phyloP scores from a whole-genome alignment of 1,140 invertebrate genomes.

The Drosophila lowei region DNA sequence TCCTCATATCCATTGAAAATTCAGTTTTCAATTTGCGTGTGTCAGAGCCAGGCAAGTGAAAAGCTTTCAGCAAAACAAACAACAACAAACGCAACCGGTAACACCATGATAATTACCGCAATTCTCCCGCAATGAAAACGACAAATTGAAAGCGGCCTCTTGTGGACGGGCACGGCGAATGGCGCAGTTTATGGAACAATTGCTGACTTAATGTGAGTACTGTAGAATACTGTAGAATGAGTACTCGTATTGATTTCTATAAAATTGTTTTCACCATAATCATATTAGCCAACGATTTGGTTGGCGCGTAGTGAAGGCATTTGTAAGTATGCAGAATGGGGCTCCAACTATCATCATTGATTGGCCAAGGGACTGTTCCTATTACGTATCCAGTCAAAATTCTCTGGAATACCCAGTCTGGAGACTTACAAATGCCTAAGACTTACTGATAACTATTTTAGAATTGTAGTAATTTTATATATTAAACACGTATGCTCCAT shows the following conservation, averaged over 20 bases:
- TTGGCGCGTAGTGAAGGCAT: no score
- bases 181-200: slow-evolving; percentile 19
- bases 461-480: slow-evolving; percentile 12
- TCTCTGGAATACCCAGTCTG: background rate
- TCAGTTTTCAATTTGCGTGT: slow-evolving; percentile 14
- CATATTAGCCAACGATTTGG: background rate
- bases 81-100: background rate
- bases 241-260: slow-evolving; percentile 16
- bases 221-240: no score
- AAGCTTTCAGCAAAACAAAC: slow-evolving; percentile 13
- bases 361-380: background rate
- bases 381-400: no score
- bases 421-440: background rate
- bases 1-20: slow-evolving; percentile 14
- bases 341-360: background rate
- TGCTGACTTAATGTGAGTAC: slow-evolving; percentile 56
- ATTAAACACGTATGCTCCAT: slow-evolving; percentile 73
- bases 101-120: slow-evolving; percentile 17
- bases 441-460: background rate
- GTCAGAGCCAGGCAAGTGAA: slow-evolving; percentile 10
- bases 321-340: background rate
- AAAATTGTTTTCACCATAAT: background rate
- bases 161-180: slow-evolving; percentile 17
- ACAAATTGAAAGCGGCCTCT: slow-evolving; percentile 26
- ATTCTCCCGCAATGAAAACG: slow-evolving; percentile 20